Percentiles rank a stretch among this genome's conserved stretches.
Evolutionary conservation across 2,797 vertebrate genomes (phyloP).

Genomic region (Salmo trutta): DNA sequence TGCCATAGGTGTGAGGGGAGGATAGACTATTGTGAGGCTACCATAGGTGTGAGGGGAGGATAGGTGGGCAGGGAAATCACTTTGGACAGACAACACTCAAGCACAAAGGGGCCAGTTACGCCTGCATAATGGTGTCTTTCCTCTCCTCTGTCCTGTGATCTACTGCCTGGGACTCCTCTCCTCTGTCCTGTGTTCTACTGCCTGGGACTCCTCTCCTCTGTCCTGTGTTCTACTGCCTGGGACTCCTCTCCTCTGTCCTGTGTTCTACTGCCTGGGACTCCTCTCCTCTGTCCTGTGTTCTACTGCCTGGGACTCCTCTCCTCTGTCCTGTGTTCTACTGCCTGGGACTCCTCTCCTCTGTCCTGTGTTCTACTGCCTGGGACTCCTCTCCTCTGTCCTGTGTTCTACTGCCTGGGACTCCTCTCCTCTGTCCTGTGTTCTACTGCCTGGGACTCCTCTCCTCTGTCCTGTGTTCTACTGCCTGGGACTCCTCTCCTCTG

Average conservation of each 20-base stretch:
- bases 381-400: not conserved
- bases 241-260: not conserved
- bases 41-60: no score
- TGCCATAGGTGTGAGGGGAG: no score
- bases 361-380: no score
- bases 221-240: not conserved
- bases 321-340: no score
- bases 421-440: not conserved
- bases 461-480: no score
- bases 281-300: no score
- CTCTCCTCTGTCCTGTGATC: no score
- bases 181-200: not conserved
- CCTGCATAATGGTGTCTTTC: conserved; percentile 28
- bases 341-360: no score
- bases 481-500: not conserved
- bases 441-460: not conserved
- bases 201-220: not conserved
- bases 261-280: no score
- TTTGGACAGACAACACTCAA: conserved; percentile 55
- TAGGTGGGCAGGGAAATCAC: conserved; percentile 42
- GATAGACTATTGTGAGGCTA: no score
- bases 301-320: not conserved
- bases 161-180: no score
- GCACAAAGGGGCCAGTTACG: conserved; percentile 62
- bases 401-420: no score